Evolutionary conservation across 2,113 vertebrate species (phyloP).

Genomic region (Ibidorhyncha struthersii): DNA sequence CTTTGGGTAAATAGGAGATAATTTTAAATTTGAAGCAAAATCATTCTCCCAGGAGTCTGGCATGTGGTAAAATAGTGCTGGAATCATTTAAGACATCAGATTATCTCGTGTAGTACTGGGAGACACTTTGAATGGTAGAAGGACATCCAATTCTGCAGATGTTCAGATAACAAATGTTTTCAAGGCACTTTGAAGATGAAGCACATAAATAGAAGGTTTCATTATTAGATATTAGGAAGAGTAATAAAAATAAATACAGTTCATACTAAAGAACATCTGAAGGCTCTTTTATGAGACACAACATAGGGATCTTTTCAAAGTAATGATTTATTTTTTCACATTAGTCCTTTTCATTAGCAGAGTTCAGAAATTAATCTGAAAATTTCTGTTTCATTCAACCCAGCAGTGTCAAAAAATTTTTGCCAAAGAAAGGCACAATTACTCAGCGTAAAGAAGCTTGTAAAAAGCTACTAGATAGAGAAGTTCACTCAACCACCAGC

Average conservation of each 20-base stretch:
- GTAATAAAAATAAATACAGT: conserved; percentile 25
- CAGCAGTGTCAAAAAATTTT: neutral
- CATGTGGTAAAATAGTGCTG: neutral
- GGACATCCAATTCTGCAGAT: neutral
- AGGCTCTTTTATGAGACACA: neutral
- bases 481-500: neutral
- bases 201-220: conserved; percentile 28
- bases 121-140: neutral
- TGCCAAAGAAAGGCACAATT: neutral
- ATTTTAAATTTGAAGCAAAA: neutral
- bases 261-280: conserved; percentile 23
- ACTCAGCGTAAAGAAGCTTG: neutral
- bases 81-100: neutral
- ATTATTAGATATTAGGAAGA: conserved; percentile 36
- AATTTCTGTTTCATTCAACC: neutral
- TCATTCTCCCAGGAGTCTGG: neutral
- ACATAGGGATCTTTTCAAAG: neutral
- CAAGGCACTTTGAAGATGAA: conserved; percentile 30
- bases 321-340: neutral
- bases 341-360: conserved; percentile 17
- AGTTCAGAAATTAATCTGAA: neutral
- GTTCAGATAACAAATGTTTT: conserved; percentile 31
- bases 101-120: neutral
- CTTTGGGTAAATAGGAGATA: neutral
- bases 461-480: conserved; percentile 11